Evolutionary conservation across 1,140 invertebrate species (phyloP).

Genomic region (Phymastichus coffea): DNA sequence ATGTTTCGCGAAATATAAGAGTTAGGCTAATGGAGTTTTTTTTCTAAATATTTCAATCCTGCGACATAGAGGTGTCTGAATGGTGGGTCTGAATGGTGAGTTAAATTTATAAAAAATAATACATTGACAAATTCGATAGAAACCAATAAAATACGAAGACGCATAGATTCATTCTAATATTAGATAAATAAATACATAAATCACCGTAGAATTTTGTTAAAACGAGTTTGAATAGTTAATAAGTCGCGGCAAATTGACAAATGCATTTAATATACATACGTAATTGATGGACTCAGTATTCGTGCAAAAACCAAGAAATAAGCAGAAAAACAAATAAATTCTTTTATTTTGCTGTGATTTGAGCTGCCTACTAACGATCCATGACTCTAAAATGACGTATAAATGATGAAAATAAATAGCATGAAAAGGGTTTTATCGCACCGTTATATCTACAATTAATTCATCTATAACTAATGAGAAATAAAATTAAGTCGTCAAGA

Average conservation of each 20-base stretch:
- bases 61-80: not conserved
- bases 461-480: not conserved
- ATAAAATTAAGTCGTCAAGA: not conserved
- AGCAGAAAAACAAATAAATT: too few species aligned
- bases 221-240: slow-evolving; percentile 15
- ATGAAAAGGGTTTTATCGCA: not conserved
- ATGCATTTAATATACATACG: slow-evolving; percentile 25
- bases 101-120: slow-evolving; percentile 24
- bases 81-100: slow-evolving; percentile 1
- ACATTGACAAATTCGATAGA: slow-evolving; percentile 3
- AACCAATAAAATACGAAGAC: slow-evolving; percentile 2
- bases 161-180: slow-evolving; percentile 23
- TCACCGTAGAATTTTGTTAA: slow-evolving; percentile 18
- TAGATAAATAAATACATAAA: slow-evolving; percentile 23
- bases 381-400: slow-evolving; percentile 2
- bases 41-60: slow-evolving; percentile 18
- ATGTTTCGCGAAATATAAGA: slow-evolving; percentile 7
- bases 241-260: slow-evolving; percentile 4
- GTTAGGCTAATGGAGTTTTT: slow-evolving; percentile 6
- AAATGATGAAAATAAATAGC: not conserved
- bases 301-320: slow-evolving; percentile 2
- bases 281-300: slow-evolving; percentile 22
- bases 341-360: slow-evolving; percentile 25
- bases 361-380: not conserved
- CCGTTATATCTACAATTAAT: not conserved